These are phyloP conservation scores for Scophthalmus maximus DNA, from an alignment of 2,113 vertebrate species.

Conservation along the genomic window DNA sequence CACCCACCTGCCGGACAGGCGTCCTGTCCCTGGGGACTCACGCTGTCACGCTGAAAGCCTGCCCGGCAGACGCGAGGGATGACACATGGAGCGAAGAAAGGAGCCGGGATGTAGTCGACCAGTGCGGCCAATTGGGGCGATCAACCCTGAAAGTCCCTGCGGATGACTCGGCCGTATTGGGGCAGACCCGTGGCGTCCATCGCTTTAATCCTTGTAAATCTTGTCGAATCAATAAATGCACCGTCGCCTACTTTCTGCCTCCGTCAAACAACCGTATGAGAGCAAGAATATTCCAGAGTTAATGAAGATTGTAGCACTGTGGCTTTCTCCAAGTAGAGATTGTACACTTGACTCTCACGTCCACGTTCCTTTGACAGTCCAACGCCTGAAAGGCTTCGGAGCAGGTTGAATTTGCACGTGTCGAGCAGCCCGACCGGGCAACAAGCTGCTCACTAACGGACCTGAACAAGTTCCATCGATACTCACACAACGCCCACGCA, in stretches of 20 bases:
- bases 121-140: conserved; percentile 60
- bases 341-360: too few species aligned
- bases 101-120: conserved; percentile 55
- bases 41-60: conserved; percentile 30
- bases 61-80: conserved; percentile 64
- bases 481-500: too few species aligned
- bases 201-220: conserved; percentile 12
- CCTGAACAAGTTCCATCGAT: too few species aligned
- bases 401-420: too few species aligned
- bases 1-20: conserved; percentile 54
- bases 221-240: background rate
- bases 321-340: too few species aligned
- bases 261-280: too few species aligned
- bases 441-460: too few species aligned
- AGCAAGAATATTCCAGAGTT: too few species aligned
- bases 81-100: conserved; percentile 16
- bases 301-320: too few species aligned
- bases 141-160: conserved; percentile 46
- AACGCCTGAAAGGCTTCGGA: too few species aligned
- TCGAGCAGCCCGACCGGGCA: too few species aligned
- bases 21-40: conserved; percentile 45
- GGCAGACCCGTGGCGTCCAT: background rate
- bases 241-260: background rate
- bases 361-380: too few species aligned
- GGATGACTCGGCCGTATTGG: background rate